These are phyloP conservation scores for Pseudomyrmex flavicornis DNA, from an alignment of 1,140 invertebrate genomes.

Conservation along the genomic window DNA sequence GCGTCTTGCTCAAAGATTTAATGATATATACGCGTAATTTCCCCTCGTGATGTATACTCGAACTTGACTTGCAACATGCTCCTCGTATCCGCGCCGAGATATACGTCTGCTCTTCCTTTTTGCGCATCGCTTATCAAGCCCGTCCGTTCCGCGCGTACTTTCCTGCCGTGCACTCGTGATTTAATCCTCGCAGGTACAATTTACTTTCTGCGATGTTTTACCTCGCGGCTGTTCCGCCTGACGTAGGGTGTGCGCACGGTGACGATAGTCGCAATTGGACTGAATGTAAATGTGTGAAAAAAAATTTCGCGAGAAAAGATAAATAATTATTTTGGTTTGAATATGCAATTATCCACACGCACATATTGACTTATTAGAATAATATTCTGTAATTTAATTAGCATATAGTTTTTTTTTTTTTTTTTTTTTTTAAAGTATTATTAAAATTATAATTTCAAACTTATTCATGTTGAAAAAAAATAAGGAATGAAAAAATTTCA, in stretches of 20 bases:
- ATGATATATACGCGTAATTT: slow-evolving; percentile 61
- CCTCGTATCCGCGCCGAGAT: slow-evolving; percentile 15
- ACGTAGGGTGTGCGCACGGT: neutral
- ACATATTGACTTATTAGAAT: slow-evolving; percentile 1
- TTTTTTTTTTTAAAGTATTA: neutral
- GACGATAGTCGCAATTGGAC: neutral
- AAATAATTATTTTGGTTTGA: neutral
- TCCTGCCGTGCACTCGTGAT: slow-evolving; percentile 19
- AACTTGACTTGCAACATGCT: slow-evolving; percentile 26
- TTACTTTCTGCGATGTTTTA: slow-evolving; percentile 41
- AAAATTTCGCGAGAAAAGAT: neutral
- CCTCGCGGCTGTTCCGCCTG: neutral
- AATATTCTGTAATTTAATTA: neutral
- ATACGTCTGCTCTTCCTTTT: slow-evolving; percentile 44
- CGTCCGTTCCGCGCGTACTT: slow-evolving; percentile 37
- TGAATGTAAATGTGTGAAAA: neutral
- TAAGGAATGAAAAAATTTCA: neutral
- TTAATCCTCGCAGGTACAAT: slow-evolving; percentile 54
- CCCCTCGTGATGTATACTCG: slow-evolving; percentile 29
- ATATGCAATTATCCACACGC: neutral
- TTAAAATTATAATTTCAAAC: neutral
- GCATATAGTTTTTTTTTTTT: neutral
- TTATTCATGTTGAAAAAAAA: neutral
- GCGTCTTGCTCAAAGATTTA: slow-evolving; percentile 42
- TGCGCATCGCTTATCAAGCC: slow-evolving; percentile 48